Percentiles rank a stretch among this genome's conserved stretches.
These are phyloP conservation scores for Cabera pusaria DNA, from an alignment of 2,888 invertebrate genomes.

Conservation along the genomic window DNA sequence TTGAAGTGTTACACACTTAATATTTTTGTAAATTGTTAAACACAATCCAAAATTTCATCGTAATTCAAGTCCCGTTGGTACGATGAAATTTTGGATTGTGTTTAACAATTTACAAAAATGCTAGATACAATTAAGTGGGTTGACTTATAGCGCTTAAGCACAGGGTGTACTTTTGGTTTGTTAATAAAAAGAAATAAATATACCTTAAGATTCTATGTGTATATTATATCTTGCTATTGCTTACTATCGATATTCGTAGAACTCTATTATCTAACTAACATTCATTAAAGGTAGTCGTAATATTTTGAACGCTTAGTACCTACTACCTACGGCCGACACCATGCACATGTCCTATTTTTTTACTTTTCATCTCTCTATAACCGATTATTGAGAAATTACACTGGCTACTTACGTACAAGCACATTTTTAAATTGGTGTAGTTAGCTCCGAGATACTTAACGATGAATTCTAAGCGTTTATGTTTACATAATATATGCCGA, in stretches of 20 bases:
- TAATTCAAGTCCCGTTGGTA: no score
- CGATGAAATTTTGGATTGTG: no score
- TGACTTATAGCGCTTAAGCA: constrained; percentile 56
- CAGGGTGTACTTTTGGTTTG: constrained; percentile 55
- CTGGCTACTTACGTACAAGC: constrained; percentile 11
- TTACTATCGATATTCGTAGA: constrained; percentile 37
- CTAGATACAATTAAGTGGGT: constrained; percentile 43
- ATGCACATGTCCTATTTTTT: constrained; percentile 30
- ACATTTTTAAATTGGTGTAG: constrained; percentile 18
- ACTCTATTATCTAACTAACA: constrained; percentile 35
- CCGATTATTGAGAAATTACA: no score
- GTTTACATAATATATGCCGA: constrained; percentile 24
- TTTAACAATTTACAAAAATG: no score
- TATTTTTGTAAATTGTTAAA: no score
- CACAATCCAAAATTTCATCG: no score
- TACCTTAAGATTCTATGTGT: constrained; percentile 35
- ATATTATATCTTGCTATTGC: constrained; percentile 32
- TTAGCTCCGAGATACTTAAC: constrained; percentile 14
- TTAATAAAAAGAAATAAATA: constrained; percentile 42
- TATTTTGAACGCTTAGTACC: constrained; percentile 31
- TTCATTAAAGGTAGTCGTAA: constrained; percentile 30
- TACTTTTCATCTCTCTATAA: no score
- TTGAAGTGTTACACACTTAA: no score
- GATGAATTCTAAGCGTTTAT: constrained; percentile 22
- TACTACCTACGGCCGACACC: constrained; percentile 30